These are phyloP conservation scores for Lycaena phlaeas DNA, from an alignment of 2,888 invertebrate genomes.

Conservation along the genomic window DNA sequence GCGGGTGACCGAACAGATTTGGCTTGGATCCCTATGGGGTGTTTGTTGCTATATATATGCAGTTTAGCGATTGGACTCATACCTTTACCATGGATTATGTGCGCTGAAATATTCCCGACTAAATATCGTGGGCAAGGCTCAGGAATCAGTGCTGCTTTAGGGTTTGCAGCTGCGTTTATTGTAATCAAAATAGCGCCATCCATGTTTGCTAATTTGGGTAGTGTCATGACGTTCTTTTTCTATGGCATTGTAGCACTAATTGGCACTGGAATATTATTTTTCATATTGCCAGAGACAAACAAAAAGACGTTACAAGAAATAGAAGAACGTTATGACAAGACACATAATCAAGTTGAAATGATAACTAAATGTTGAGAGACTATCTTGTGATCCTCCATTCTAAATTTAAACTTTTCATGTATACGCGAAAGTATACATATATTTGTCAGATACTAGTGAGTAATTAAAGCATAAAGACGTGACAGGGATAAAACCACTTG, in stretches of 20 bases:
- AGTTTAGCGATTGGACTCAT: constrained; percentile 1
- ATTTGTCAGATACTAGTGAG: no score
- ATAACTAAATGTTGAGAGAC: no score
- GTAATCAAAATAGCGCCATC: constrained; percentile 3
- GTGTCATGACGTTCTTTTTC: neutral
- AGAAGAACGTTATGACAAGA: constrained; percentile 5
- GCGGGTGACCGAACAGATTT: neutral
- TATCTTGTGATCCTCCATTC: no score
- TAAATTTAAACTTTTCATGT: no score
- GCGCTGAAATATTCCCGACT: constrained; percentile 3
- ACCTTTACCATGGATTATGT: constrained; percentile 5
- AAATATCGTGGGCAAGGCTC: constrained; percentile 2
- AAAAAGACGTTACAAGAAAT: neutral
- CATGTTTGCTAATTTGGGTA: neutral
- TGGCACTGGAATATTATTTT: constrained; percentile 1
- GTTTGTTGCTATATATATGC: constrained; percentile 1
- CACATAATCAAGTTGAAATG: neutral
- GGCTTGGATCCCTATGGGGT: neutral
- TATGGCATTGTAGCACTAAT: neutral
- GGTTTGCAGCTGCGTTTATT: neutral
- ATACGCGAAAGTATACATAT: no score
- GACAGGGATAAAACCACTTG: no score
- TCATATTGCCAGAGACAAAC: constrained; percentile 5
- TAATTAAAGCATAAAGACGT: no score
- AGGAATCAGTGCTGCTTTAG: neutral